Conservation (phyloP, 2,113 vertebrate genomes). For the Strigops habroptila region DNA sequence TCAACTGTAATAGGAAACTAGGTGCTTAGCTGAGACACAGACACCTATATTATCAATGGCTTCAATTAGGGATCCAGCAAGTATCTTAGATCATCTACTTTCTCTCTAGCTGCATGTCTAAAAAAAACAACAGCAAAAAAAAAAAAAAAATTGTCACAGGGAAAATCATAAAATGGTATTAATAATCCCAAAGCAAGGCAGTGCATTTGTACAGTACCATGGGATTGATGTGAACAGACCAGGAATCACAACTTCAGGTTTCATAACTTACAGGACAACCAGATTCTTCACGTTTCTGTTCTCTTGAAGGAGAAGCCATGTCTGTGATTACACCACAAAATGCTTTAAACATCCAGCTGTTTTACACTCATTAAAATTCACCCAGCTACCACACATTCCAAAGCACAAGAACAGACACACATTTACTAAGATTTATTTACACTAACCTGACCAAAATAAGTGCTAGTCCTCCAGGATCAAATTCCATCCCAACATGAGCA, state of each 20-base stretch:
- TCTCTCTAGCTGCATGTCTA: background rate
- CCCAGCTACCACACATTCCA: slow-evolving; percentile 23
- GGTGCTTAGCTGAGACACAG: background rate
- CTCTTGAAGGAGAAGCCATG: background rate
- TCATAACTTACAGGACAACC: background rate
- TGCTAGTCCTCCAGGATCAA: background rate
- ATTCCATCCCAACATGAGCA: background rate
- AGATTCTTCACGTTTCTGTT: slow-evolving; percentile 8
- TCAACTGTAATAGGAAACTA: background rate
- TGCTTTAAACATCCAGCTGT: background rate
- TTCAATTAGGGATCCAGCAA: background rate
- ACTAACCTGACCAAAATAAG: background rate
- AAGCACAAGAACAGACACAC: background rate
- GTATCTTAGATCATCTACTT: background rate
- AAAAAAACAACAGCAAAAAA: background rate
- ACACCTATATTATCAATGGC: background rate
- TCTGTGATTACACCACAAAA: background rate
- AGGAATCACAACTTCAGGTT: background rate
- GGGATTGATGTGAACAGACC: background rate
- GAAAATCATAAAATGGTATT: background rate
- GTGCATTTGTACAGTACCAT: background rate
- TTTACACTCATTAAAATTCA: slow-evolving; percentile 13
- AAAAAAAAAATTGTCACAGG: background rate
- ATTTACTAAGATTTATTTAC: background rate
- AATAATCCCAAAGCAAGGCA: background rate